Evolutionary conservation across 2,797 vertebrate genomes (phyloP).

Genomic region (Sebastes iracundus): DNA sequence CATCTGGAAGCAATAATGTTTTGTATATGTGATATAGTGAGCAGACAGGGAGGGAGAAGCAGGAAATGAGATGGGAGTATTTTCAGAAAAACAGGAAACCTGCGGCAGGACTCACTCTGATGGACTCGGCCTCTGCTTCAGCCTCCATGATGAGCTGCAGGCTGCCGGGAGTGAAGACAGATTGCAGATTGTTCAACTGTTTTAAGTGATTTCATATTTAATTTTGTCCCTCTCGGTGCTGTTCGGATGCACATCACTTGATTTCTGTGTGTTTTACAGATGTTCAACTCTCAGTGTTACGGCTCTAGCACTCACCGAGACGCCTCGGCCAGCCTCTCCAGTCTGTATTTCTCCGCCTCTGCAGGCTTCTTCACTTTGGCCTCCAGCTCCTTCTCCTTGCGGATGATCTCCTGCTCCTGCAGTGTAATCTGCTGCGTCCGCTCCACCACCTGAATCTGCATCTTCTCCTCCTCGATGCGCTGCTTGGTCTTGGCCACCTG

Average conservation of each 20-base stretch:
- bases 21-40: neutral
- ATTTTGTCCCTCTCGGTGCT: neutral
- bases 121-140: conserved; percentile 90
- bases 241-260: neutral
- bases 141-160: conserved; percentile 92
- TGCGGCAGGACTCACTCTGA: conserved; percentile 82
- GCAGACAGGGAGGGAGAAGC: neutral
- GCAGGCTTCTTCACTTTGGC: conserved; percentile 91
- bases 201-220: neutral
- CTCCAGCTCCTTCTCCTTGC: conserved; percentile 91
- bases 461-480: conserved; percentile 93
- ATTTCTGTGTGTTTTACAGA: neutral
- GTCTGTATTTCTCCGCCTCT: conserved; percentile 88
- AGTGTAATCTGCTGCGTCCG: conserved; percentile 91
- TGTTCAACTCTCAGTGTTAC: neutral
- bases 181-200: neutral
- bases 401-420: conserved; percentile 92
- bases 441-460: conserved; percentile 94
- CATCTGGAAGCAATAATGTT: neutral
- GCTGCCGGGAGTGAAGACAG: conserved; percentile 66
- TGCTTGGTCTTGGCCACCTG: conserved; percentile 97
- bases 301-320: conserved; percentile 79
- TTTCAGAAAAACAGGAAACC: neutral
- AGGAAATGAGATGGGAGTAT: neutral
- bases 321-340: conserved; percentile 90